These are phyloP conservation scores for Cyanistes caeruleus DNA, from an alignment of 2,113 vertebrate genomes.

Conservation along the genomic window DNA sequence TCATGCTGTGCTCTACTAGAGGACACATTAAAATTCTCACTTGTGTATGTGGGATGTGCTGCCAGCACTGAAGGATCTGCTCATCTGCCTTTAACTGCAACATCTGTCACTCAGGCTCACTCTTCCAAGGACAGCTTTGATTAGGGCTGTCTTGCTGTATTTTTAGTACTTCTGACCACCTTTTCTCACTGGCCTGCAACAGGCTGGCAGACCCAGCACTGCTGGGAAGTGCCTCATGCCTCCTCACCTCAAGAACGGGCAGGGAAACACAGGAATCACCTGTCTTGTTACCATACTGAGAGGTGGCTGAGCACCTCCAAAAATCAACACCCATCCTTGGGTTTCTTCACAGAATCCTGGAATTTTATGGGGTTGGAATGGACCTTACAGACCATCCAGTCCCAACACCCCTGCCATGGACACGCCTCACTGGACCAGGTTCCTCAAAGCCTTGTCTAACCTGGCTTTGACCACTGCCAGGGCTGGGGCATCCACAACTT, in stretches of 20 bases:
- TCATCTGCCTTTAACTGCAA: background rate
- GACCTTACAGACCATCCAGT: background rate
- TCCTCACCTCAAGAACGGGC: rapidly evolving
- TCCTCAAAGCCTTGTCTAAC: background rate
- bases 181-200: background rate
- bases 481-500: background rate
- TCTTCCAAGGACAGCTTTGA: background rate
- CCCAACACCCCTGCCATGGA: no score
- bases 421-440: background rate
- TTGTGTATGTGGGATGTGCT: rapidly evolving
- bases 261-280: rapidly evolving
- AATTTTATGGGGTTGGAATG: background rate
- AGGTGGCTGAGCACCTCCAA: background rate
- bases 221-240: background rate
- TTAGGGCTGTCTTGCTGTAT: background rate
- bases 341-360: background rate
- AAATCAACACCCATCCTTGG: background rate
- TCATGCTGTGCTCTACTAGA: background rate
- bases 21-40: background rate
- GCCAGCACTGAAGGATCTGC: background rate
- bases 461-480: background rate
- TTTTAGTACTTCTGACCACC: background rate
- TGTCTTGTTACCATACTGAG: background rate
- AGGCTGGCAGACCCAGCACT: background rate
- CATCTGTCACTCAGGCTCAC: background rate